Evolutionary conservation across 2,797 vertebrate species (phyloP).

Genomic region (Lutjanus campechanus): DNA sequence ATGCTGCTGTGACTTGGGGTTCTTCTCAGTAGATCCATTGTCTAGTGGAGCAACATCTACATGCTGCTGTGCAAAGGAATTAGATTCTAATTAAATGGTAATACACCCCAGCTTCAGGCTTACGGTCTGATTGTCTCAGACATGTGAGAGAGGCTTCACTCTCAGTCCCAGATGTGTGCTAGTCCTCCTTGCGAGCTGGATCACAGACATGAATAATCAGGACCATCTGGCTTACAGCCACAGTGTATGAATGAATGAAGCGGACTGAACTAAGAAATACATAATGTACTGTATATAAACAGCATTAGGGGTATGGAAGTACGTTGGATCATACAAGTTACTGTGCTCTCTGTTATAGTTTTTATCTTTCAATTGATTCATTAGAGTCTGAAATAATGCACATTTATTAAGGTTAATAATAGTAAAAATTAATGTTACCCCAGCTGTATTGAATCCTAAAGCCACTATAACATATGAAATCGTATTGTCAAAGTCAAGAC

Average conservation of each 20-base stretch:
- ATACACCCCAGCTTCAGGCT: constrained; percentile 16
- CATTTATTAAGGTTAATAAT: neutral
- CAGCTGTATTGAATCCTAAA: neutral
- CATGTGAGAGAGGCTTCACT: constrained; percentile 5
- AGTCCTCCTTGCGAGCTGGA: constrained; percentile 6
- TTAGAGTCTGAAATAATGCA: neutral
- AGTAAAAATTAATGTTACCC: neutral
- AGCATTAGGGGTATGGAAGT: neutral
- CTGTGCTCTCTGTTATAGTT: neutral
- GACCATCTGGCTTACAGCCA: constrained; percentile 28
- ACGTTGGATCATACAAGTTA: neutral
- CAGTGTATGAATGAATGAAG: constrained; percentile 4
- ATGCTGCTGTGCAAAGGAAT: constrained; percentile 16
- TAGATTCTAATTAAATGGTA: constrained; percentile 18
- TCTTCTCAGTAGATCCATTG: neutral
- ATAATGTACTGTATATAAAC: neutral
- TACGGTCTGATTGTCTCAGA: constrained; percentile 18
- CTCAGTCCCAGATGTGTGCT: constrained; percentile 29
- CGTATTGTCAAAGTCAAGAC: neutral
- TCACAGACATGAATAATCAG: constrained; percentile 24
- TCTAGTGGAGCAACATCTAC: neutral
- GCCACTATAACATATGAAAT: neutral
- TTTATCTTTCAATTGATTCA: neutral
- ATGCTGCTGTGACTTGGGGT: neutral
- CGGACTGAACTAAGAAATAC: neutral